phyloP scores from a whole-genome alignment of 2,797 vertebrate species.

The Cuniculus paca region DNA sequence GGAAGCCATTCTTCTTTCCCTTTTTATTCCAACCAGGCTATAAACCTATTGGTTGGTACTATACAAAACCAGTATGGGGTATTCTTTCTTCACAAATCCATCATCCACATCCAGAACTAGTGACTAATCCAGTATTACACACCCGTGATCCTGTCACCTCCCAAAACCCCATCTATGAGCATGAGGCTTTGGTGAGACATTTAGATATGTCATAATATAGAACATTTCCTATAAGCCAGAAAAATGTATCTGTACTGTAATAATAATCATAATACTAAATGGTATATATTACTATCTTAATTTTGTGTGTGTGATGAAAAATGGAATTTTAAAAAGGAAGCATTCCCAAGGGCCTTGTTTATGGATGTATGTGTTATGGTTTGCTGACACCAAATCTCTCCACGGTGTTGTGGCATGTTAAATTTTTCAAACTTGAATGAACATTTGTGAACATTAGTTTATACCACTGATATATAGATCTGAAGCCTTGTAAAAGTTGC shows the following conservation, averaged over 20 bases:
- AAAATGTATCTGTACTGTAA: neutral
- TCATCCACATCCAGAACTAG: too few relatives aligned
- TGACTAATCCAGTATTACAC: too few relatives aligned
- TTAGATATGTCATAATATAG: too few relatives aligned
- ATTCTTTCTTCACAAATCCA: too few relatives aligned
- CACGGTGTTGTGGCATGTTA: neutral
- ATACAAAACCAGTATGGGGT: too few relatives aligned
- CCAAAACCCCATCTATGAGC: too few relatives aligned
- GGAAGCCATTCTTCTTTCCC: too few relatives aligned
- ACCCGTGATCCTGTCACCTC: too few relatives aligned
- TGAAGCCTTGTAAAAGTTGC: neutral
- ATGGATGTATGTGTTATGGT: neutral
- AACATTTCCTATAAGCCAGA: neutral
- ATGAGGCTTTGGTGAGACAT: too few relatives aligned
- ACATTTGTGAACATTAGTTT: neutral
- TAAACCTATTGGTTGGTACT: too few relatives aligned
- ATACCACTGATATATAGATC: neutral
- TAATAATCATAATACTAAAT: neutral
- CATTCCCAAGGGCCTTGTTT: neutral
- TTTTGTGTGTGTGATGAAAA: neutral
- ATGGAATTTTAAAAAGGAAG: neutral
- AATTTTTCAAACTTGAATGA: conserved; percentile 2
- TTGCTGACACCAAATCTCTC: neutral
- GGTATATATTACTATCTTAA: neutral
- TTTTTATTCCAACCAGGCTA: too few relatives aligned